Conservation (phyloP, 1,140 invertebrate genomes). For the Goniozus legneri region DNA sequence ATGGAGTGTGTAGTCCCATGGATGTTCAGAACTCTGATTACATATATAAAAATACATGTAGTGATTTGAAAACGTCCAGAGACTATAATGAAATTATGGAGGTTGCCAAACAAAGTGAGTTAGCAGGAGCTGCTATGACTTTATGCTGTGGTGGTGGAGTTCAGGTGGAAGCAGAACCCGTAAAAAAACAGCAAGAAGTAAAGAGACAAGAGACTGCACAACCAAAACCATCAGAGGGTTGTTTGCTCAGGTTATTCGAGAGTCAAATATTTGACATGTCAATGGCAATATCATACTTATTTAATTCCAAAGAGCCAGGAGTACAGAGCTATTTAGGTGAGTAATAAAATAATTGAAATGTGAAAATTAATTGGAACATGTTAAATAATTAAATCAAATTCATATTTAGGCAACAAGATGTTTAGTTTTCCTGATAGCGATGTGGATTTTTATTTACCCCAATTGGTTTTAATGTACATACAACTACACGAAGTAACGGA, state of each 20-base stretch:
- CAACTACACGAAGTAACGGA: slow-evolving; percentile 96
- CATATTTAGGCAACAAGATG: slow-evolving; percentile 78
- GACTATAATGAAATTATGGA: slow-evolving; percentile 13
- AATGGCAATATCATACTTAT: slow-evolving; percentile 96
- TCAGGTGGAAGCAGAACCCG: slow-evolving; percentile 33
- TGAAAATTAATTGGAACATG: neutral
- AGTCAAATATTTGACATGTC: slow-evolving; percentile 96
- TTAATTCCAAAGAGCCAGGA: slow-evolving; percentile 97
- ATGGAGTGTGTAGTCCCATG: slow-evolving; percentile 5
- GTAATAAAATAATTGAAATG: slow-evolving; percentile 14
- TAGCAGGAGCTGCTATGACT: slow-evolving; percentile 48
- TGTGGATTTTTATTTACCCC: slow-evolving; percentile 97
- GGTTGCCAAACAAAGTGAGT: slow-evolving; percentile 28
- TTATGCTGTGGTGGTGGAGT: slow-evolving; percentile 47
- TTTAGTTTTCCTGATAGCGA: slow-evolving; percentile 90
- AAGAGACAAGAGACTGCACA: slow-evolving; percentile 44
- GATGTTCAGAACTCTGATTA: slow-evolving; percentile 24
- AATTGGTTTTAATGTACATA: slow-evolving; percentile 97
- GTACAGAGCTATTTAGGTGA: slow-evolving; percentile 92
- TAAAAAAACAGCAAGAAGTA: slow-evolving; percentile 34
- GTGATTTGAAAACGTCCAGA: neutral
- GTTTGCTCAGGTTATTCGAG: slow-evolving; percentile 88
- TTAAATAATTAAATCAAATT: neutral
- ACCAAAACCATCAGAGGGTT: slow-evolving; percentile 48
- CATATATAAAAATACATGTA: slow-evolving; percentile 16